Evolutionary conservation across 37 sponge, comb jelly and placozoan genomes (phyloP), one percentile per base, ranked within the genome.

Genomic region (Spongilla lacustris): DNA sequence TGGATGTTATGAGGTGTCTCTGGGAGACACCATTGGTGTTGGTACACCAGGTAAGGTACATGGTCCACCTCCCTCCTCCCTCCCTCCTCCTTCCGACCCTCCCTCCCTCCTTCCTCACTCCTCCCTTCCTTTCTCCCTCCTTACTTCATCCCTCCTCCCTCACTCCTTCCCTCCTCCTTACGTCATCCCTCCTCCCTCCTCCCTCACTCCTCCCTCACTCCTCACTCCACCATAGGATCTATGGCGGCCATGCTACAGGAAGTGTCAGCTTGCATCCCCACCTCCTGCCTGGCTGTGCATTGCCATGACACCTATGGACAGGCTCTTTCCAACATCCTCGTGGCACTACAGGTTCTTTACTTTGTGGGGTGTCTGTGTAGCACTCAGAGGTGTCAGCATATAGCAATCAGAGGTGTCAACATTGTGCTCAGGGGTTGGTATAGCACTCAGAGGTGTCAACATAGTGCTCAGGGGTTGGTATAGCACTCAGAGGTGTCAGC

Each of bases 261-360:
- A 29, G 88, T 98, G 5, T 80, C 78, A 24, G 21, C 85, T 22
- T 50, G 48, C 22, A 66, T 98, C 6, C 94, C 96, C 26, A 85
- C 82, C 22, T 73, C 80, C 32, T 90, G 83, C 24, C 80, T 98
- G 41, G 98, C 98, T 22, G 86, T 98, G 26, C 98, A 99, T 75
- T 95, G 96, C 49, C 99, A 99, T 85, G 95, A 99, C 69, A 97
- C 99, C 12, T 99, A 99, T 76, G 99, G 99, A 38, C 99, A 99
- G 50, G 99, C 99, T 0, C 87, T 99, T 30, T 92, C 98, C 46
- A 99, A 98, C 66, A 93, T 98, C 29, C 84, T 93, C 27, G 78
- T 84, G 73, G 98, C 96, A 25, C 77, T 95, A n/a, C 85, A 88
- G 78, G 91, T 89, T 30, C 24, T 67, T 28, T 0, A 3, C 9